Evolutionary conservation across 1,140 invertebrate species (phyloP), one percentile per base, ranked within the genome.

Genomic region (Magallana angulata): DNA sequence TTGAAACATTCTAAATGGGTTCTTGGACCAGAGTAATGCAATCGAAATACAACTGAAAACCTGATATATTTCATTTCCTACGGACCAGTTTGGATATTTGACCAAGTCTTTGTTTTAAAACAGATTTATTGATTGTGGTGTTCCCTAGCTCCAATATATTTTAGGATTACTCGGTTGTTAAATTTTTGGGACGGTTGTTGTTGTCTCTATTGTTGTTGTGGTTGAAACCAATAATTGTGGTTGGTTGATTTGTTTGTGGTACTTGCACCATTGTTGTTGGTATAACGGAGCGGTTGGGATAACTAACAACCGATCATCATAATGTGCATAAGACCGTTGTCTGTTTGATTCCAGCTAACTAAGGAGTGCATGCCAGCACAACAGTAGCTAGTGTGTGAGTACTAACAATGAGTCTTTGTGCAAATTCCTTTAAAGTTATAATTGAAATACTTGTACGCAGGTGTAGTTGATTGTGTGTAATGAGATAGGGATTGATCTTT

Each of bases 11-110:
- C 68, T 76, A 76, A 36, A 12, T 76, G 9, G 68, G 68, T 76
- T 76, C 24, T 76, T 76, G 68, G 68, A 30, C 68, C 7, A 30
- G 68, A 76, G 24, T 76, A 76, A 36, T 36, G 68, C 24, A 76
- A 30, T 30, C 30, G 68, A 36, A 76, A 76, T 76, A 7, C 68
- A 9, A 36, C 1, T 36, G 24, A 76, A 76, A 76, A 76, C 68
- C 68, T 11, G 68, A 18, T 12, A 76, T 48, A 30, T 5, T 36
- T 30, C 30, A 30, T 76, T 24, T 76, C 24, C 68, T 76, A 76
- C 7, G 68, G 8, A 24, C 8, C 68, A 36, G 8, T 76, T 11
- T 11, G 68, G 24, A 76, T 76, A 76, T 9, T 76, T 71, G 9
- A 76, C 68, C 7, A 36, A 12, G 18, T 76, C 30, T 36, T 76